Evolutionary conservation across 2,888 invertebrate genomes (phyloP), one percentile per base, ranked within the genome.

Genomic region (Hyles lineata): DNA sequence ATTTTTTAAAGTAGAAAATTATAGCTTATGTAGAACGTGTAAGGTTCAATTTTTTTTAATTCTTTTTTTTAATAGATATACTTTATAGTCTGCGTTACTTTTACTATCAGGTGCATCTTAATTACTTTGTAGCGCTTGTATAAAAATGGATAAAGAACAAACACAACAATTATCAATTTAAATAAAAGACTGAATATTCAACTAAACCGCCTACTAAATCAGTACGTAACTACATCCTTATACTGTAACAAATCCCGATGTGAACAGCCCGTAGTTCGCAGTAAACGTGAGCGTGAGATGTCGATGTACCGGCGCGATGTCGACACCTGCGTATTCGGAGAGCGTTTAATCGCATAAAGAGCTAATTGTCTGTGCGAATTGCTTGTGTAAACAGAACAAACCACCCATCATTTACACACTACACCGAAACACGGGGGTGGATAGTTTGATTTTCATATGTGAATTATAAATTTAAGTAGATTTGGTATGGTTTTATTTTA

Each of bases 331-430:
- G 87, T 86, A 86, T 84, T 83, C 78, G 80, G 76, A 77, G 82
- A 82, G 85, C 85, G 84, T 89, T 90, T 94, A 94, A 94, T 94
- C 94, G 90, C 83, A 90, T 92, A 89, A 90, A 90, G 90, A 90
- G 93, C 90, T 94, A 94, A 94, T 94, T 94, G 94, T 93, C 92
- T 92, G 92, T 89, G 78, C 88, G 91, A 90, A 93, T 92, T 90
- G 91, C 92, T 87, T 90, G 90, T 90, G 93, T 93, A 94, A 93
- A 93, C 92, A 93, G 89, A 88, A 90, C 90, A 87, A 83, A 82
- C 82, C 82, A 74, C 75, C 80, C 82, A 82, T 83, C 86, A 85
- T 89, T 90, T 88, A 86, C 88, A 87, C 70, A 67, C 55, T 73
- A 61, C 58, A 70, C 58, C 35, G 43, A 11, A 29, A 43, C 43